Evolutionary conservation across 2,888 invertebrate genomes (phyloP).

Genomic region (Apodemia hepburni): DNA sequence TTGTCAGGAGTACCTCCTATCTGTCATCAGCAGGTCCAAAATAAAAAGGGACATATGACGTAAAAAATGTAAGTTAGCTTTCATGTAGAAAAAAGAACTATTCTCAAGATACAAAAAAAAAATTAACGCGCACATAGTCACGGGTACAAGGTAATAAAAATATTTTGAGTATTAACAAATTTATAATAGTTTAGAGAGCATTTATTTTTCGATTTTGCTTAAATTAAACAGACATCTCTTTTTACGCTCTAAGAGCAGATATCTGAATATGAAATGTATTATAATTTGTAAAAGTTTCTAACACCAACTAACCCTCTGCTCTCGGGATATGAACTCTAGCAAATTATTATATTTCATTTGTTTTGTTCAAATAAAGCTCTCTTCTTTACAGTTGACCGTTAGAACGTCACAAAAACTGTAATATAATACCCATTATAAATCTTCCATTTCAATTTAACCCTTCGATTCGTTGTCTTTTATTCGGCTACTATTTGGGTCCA

Average conservation of each 20-base stretch:
- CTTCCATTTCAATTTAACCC: conserved; percentile 56
- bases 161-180: no score
- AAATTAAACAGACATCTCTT: background rate
- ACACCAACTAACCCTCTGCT: background rate
- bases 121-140: no score
- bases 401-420: conserved; percentile 40
- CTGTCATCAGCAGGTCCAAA: no score
- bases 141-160: no score
- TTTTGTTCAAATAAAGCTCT: conserved; percentile 20
- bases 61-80: no score
- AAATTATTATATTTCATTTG: conserved; percentile 5
- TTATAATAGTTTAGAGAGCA: background rate
- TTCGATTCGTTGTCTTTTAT: conserved; percentile 53
- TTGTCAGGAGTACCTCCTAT: no score
- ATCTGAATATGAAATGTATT: background rate
- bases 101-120: no score
- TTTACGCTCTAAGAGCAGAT: background rate
- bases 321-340: background rate
- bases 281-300: background rate
- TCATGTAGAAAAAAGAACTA: no score
- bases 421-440: conserved; percentile 47
- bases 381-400: conserved; percentile 45
- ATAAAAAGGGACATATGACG: no score
- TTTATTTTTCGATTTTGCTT: background rate
- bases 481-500: conserved; percentile 42